Evolutionary conservation across 2,888 invertebrate genomes (phyloP).

Genomic region (Yponomeuta malinellus): DNA sequence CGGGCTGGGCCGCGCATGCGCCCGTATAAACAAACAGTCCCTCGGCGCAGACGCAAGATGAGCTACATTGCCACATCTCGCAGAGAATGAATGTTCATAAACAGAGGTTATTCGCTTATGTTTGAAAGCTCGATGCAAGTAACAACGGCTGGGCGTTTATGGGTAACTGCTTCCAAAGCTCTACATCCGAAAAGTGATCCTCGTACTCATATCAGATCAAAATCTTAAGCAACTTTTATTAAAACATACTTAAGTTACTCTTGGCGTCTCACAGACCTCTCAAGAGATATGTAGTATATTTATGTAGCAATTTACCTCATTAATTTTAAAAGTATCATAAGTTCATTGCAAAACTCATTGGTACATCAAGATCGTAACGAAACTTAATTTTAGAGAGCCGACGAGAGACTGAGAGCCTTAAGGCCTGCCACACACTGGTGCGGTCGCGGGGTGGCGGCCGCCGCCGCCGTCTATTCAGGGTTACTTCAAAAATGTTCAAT

Average conservation of each 20-base stretch:
- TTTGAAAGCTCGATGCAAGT: background rate
- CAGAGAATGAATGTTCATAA: background rate
- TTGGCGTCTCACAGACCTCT: background rate
- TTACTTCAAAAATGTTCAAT: no score
- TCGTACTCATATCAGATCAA: background rate
- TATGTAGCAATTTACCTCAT: background rate
- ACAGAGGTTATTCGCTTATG: background rate
- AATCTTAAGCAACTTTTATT: background rate
- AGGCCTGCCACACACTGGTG: no score
- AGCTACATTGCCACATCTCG: background rate
- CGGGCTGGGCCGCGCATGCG: background rate
- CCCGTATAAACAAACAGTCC: conserved; percentile 3
- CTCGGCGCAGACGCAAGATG: background rate
- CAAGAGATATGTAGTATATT: background rate
- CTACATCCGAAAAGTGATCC: background rate
- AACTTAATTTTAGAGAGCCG: conserved; percentile 8
- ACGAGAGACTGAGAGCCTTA: no score
- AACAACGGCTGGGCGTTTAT: background rate
- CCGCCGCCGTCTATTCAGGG: no score
- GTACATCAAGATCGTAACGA: conserved; percentile 10
- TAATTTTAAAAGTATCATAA: conserved; percentile 10
- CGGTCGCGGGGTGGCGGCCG: no score
- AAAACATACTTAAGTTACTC: background rate
- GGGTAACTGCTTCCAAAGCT: background rate
- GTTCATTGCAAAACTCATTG: conserved; percentile 1